Percentiles rank a stretch among this genome's conserved stretches.
Conservation (phyloP, 2,797 vertebrate species). For the Microctenopoma steveboyesi region DNA sequence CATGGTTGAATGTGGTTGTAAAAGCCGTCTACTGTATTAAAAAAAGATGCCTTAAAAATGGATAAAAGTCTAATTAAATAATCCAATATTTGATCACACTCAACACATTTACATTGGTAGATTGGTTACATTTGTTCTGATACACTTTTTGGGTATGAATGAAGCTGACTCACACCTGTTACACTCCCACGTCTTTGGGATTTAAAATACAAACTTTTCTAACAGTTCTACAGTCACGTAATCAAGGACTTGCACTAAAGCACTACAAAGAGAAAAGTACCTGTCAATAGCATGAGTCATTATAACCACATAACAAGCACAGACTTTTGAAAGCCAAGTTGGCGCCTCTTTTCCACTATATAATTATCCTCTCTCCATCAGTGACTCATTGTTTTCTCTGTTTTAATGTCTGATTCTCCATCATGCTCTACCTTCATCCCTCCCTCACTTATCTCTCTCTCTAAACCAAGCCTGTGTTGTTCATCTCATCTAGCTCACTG, state of each 20-base stretch:
- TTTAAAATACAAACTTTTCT: background rate
- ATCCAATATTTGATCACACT: too few species aligned
- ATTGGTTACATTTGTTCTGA: background rate
- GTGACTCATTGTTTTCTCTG: slow-evolving; percentile 55
- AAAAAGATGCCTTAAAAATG: too few species aligned
- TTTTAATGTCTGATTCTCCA: slow-evolving; percentile 38
- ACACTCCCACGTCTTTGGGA: background rate
- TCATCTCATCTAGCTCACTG: slow-evolving; percentile 36
- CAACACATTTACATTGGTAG: background rate
- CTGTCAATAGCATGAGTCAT: slow-evolving; percentile 57
- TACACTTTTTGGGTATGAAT: background rate
- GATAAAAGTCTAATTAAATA: too few species aligned
- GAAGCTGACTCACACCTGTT: background rate
- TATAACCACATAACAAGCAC: slow-evolving; percentile 38
- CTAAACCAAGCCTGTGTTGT: slow-evolving; percentile 20
- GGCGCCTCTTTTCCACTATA: background rate
- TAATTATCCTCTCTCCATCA: slow-evolving; percentile 50
- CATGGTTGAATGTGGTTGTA: background rate
- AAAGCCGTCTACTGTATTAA: background rate
- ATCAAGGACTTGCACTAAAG: slow-evolving; percentile 24
- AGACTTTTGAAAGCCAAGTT: slow-evolving; percentile 44
- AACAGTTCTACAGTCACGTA: slow-evolving; percentile 16
- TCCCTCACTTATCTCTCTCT: slow-evolving; percentile 34
- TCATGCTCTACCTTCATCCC: slow-evolving; percentile 21
- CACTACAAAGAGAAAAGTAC: slow-evolving; percentile 26